Evolutionary conservation across 2,888 invertebrate genomes (phyloP).

Genomic region (Bembecia ichneumoniformis): DNA sequence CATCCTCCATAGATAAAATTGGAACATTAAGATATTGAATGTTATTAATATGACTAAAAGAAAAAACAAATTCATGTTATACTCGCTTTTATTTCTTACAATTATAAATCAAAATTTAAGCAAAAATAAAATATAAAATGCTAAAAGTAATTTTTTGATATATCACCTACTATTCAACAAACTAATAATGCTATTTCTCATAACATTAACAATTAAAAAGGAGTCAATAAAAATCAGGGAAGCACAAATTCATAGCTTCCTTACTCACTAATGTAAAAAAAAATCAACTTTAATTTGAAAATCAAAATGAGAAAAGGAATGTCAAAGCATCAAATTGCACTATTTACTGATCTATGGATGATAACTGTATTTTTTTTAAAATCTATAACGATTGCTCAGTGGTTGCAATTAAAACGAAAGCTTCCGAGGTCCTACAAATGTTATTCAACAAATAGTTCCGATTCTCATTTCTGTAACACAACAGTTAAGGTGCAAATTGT

Average conservation of each 20-base stretch:
- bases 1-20: no score
- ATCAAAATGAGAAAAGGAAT: conserved; percentile 26
- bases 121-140: conserved; percentile 30
- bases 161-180: conserved; percentile 5
- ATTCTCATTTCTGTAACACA: conserved; percentile 16
- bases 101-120: conserved; percentile 39
- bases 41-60: no score
- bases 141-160: conserved; percentile 32
- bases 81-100: conserved; percentile 31
- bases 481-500: conserved; percentile 1
- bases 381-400: no score
- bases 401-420: neutral
- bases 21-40: no score
- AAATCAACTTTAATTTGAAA: conserved; percentile 3
- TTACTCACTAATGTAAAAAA: conserved; percentile 3
- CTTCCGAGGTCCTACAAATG: neutral
- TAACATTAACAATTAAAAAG: no score
- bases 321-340: conserved; percentile 5
- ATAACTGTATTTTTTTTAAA: neutral
- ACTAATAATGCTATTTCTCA: no score
- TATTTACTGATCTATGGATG: neutral
- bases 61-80: neutral
- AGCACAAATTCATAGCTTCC: no score
- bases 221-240: no score
- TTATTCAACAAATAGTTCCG: no score